Conservation (phyloP, 2,888 invertebrate species). For the Rhagium mordax region DNA sequence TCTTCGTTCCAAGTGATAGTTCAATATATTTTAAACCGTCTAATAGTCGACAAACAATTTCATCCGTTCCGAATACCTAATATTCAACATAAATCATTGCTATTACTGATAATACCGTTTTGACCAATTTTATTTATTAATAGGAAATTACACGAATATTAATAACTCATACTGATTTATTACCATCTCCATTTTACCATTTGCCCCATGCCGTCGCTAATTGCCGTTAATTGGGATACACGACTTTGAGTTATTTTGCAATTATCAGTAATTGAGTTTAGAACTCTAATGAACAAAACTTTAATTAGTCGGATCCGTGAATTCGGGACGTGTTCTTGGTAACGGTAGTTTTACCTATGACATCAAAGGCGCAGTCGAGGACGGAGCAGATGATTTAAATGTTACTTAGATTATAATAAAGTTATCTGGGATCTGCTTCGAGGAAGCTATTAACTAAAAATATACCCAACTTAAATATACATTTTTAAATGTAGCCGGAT, state of each 20-base stretch:
- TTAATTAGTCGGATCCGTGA: background rate
- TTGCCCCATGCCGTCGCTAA: background rate
- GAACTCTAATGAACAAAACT: background rate
- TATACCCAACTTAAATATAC: background rate
- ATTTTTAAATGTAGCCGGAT: background rate
- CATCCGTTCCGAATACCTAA: no score
- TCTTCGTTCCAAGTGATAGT: no score
- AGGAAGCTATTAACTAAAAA: background rate
- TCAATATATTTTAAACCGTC: no score
- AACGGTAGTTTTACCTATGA: background rate
- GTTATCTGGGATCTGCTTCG: background rate
- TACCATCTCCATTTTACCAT: background rate
- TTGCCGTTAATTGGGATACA: background rate
- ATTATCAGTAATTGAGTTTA: slow-evolving; percentile 11
- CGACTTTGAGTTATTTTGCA: slow-evolving; percentile 6
- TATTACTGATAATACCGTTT: background rate
- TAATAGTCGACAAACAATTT: no score
- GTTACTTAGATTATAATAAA: background rate
- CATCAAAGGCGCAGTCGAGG: background rate
- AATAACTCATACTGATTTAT: background rate
- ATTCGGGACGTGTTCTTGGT: background rate
- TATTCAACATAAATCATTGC: no score
- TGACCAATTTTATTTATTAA: background rate
- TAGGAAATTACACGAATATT: background rate
- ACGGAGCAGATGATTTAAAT: background rate